Base-by-base conservation (phyloP, 2,888 invertebrate genomes). In the Ormyrus nitidulus region DNA sequence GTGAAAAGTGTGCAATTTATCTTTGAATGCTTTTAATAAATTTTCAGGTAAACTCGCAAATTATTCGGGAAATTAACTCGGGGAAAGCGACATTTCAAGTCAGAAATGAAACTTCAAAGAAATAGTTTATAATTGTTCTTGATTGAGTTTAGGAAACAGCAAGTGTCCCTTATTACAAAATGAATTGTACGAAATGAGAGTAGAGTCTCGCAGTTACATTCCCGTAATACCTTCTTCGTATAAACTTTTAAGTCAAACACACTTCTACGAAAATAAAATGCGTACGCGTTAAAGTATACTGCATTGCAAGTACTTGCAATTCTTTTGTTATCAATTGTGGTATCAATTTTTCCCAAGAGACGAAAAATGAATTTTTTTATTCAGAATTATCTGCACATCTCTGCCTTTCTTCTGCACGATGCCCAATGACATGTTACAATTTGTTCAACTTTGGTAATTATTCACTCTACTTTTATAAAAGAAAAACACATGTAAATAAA, bases 111-210 rank as follows among this genome's bases (percentile, higher is more conserved):
- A 34, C 11, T 6, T 71, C 58, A 59, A 59, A 59, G 59, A 46
- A 61, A n/a, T 34, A 9, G 11, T 69, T 34, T 61, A 61, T 59
- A 49, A 8, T 9, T n/a, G 53, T 34, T 61, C 51, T 62, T 13
- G 53, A 72, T 62, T 44, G 34, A 72, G 72, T 62, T 51, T 53
- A 61, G n/a, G 53, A 53, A 11, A 46, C 34, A 48, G 19, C 62
- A 53, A 61, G 53, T 62, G 51, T 62, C 62, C 34, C 51, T 51
- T 53, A n/a, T 19, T 49, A 44, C n/a, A 10, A 51, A 53, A 51
- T 44, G 11, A 61, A 62, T 72, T n/a, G 9, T 53, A 51, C 62
- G 11, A 11, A 8, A 66, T 51, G 54, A 54, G 53, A 68, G 44
- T 49, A 44, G 11, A 44, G 11, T n/a, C n/a, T 54, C 54, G 44